Evolutionary conservation across 2,113 vertebrate species (phyloP).

Genomic region (Tetraodon nigroviridis): DNA sequence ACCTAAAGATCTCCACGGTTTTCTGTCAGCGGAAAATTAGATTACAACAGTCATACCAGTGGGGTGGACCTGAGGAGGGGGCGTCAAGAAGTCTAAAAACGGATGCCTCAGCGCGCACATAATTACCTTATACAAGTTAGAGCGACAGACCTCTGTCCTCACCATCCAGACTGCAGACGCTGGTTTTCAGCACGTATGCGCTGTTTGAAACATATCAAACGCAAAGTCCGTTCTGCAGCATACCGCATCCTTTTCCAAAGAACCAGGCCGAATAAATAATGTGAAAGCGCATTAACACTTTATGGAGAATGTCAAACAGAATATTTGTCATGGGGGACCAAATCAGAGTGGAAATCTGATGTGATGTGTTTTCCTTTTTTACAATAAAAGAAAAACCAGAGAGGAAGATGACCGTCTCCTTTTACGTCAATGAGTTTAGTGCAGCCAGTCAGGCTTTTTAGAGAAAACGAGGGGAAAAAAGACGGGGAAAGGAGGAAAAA

Average conservation of each 20-base stretch:
- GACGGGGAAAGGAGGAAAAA: neutral
- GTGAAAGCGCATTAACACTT: constrained; percentile 22
- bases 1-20: constrained; percentile 72
- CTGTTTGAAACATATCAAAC: constrained; percentile 28
- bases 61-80: constrained; percentile 62
- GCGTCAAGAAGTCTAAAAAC: constrained; percentile 80
- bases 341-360: neutral
- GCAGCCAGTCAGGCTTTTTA: constrained; percentile 6
- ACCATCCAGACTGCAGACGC: constrained; percentile 59
- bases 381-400: neutral
- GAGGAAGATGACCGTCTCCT: constrained; percentile 12
- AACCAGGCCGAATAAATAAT: constrained; percentile 30
- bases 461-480: constrained; percentile 3
- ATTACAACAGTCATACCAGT: constrained; percentile 73
- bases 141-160: constrained; percentile 70
- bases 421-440: constrained; percentile 11
- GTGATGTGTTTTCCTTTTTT: constrained; percentile 1
- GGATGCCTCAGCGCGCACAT: constrained; percentile 71
- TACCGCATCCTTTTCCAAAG: constrained; percentile 14
- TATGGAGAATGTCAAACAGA: constrained; percentile 13
- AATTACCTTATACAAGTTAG: constrained; percentile 79
- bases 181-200: constrained; percentile 16
- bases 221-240: constrained; percentile 25
- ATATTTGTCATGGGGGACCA: no score
- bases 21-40: constrained; percentile 78